Conservation (phyloP, 2,797 vertebrate species). For the Lepus oiostolus region DNA sequence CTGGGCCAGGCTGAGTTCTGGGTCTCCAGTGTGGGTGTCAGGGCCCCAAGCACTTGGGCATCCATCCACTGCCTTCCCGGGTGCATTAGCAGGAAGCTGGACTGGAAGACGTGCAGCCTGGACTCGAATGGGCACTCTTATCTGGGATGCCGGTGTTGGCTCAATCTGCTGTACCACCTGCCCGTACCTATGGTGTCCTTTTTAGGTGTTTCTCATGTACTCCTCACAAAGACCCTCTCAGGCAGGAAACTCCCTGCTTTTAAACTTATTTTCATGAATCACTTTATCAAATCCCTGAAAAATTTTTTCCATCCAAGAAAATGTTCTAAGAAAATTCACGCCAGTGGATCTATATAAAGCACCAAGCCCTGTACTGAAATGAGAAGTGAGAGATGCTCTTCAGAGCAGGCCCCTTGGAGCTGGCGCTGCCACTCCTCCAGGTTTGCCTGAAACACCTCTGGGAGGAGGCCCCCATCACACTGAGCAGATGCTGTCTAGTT, state of each 20-base stretch:
- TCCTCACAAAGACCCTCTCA: conserved; percentile 40
- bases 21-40: too few species aligned
- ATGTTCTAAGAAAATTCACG: background rate
- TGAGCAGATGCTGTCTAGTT: background rate
- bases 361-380: background rate
- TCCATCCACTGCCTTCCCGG: too few species aligned
- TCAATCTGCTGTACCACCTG: too few species aligned
- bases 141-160: too few species aligned
- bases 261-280: background rate
- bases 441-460: background rate
- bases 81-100: too few species aligned
- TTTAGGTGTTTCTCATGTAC: background rate
- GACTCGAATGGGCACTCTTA: too few species aligned
- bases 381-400: background rate
- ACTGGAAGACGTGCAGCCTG: too few species aligned
- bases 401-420: background rate
- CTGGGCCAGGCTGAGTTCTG: too few species aligned
- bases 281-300: background rate
- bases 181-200: background rate
- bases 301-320: conserved; percentile 44
- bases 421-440: background rate
- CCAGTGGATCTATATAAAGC: background rate
- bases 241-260: conserved; percentile 23
- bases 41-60: too few species aligned
- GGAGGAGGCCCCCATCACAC: background rate